A percentile compares a stretch with the other conserved stretches of the same genome.
Conservation (phyloP, 2,113 vertebrate species). For the Pterocles orientalis region DNA sequence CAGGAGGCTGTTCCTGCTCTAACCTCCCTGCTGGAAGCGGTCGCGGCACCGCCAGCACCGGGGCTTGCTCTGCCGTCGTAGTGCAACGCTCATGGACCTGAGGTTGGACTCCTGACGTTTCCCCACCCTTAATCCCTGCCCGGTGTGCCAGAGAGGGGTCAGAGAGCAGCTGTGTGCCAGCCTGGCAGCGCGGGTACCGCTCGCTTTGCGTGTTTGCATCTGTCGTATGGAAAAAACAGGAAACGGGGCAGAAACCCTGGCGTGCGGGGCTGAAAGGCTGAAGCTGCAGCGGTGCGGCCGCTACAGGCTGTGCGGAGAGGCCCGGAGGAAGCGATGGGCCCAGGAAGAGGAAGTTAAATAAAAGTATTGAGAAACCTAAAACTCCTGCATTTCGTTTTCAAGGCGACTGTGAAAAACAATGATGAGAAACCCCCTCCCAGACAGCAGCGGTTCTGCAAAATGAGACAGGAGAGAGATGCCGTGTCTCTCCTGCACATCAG, state of each 20-base stretch:
- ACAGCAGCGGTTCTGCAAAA: background rate
- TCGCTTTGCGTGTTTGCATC: background rate
- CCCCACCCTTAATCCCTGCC: background rate
- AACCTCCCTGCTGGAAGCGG: too few relatives aligned
- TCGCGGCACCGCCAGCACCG: fast-evolving
- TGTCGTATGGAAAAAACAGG: background rate
- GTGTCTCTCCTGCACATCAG: too few relatives aligned
- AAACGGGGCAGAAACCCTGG: background rate
- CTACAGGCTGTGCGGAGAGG: background rate
- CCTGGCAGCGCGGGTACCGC: background rate
- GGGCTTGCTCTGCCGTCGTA: fast-evolving
- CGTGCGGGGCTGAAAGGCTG: background rate
- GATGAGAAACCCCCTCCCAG: background rate
- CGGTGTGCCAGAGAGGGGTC: background rate
- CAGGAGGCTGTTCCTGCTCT: background rate
- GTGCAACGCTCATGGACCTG: background rate
- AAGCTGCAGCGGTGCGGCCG: fast-evolving
- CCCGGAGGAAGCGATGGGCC: background rate
- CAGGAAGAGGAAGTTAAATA: constrained; percentile 28
- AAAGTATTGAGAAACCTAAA: background rate
- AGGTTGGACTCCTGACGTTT: background rate
- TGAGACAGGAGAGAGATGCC: background rate
- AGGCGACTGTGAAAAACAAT: background rate
- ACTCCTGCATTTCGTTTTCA: background rate
- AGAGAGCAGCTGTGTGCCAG: background rate